phyloP scores from a whole-genome alignment of 2,797 vertebrate species.

The Acanthurus lineatus region DNA sequence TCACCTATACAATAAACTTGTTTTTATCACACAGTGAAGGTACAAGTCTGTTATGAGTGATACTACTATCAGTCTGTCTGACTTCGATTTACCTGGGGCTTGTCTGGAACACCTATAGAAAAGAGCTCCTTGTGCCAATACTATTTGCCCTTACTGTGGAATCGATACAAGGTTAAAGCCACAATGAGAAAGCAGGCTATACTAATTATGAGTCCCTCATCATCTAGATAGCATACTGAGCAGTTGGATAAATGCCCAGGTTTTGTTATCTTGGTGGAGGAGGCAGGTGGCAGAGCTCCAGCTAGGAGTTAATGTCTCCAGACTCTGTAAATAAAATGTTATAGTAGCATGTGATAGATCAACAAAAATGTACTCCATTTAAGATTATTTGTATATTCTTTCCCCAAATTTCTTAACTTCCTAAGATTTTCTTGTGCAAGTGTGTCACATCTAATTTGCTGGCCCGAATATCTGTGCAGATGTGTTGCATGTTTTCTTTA shows the following conservation, averaged over 20 bases:
- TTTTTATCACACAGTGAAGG: neutral
- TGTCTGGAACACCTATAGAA: neutral
- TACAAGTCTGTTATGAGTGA: neutral
- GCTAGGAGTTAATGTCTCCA: neutral
- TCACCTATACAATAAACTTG: neutral
- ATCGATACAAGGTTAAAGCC: constrained; percentile 38
- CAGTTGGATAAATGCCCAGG: constrained; percentile 40
- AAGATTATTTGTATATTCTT: neutral
- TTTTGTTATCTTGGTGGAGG: constrained; percentile 15
- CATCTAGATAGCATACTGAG: constrained; percentile 28
- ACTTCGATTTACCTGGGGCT: neutral
- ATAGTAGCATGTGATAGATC: neutral
- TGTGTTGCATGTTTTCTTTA: neutral
- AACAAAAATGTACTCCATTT: neutral
- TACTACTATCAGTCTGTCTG: neutral
- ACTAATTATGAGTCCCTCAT: constrained; percentile 40
- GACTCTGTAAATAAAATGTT: neutral
- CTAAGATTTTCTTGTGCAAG: neutral
- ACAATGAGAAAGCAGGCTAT: constrained; percentile 17
- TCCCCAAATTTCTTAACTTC: neutral
- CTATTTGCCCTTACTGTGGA: neutral
- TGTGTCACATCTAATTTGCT: neutral
- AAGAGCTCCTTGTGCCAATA: neutral
- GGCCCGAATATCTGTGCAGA: no score
- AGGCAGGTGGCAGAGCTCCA: constrained; percentile 27